Conservation (phyloP, 2,797 vertebrate species). For the Lepus oiostolus region DNA sequence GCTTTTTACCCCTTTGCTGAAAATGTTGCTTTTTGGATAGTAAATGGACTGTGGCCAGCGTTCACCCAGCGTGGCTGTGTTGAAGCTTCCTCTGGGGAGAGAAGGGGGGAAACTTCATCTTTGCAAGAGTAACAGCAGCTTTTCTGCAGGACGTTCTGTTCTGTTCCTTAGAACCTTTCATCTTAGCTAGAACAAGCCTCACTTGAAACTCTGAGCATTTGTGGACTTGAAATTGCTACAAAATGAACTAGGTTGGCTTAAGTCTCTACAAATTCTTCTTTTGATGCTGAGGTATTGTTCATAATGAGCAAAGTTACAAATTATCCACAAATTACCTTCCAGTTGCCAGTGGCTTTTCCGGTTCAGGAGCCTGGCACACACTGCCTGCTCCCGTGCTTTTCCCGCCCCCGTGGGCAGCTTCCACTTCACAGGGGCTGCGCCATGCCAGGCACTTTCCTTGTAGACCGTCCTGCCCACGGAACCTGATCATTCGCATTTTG, state of each 20-base stretch:
- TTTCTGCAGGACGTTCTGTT: conserved; percentile 55
- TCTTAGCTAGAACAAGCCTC: background rate
- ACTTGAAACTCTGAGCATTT: conserved; percentile 49
- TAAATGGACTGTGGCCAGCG: conserved; percentile 49
- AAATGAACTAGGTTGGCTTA: conserved; percentile 23
- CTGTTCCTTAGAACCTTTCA: conserved; percentile 51
- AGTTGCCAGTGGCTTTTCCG: background rate
- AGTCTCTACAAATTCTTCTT: conserved; percentile 21
- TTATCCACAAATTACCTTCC: background rate
- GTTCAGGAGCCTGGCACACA: accelerated
- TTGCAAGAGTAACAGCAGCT: conserved; percentile 14
- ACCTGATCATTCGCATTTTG: background rate
- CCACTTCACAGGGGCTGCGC: accelerated
- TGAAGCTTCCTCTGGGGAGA: background rate
- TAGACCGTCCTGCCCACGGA: accelerated
- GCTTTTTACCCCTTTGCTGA: conserved; percentile 25
- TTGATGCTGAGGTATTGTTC: conserved; percentile 13
- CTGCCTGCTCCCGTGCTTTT: background rate
- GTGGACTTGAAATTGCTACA: conserved; percentile 59
- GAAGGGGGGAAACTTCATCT: background rate
- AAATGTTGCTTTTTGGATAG: conserved; percentile 60
- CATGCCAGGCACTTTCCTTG: accelerated
- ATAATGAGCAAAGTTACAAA: conserved; percentile 5
- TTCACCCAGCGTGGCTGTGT: conserved; percentile 1
- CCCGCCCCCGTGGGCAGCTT: background rate